Evolutionary conservation across 30 jellyfish, hydroid and myxozoan species (phyloP).

Genomic region (Pelagia noctiluca): DNA sequence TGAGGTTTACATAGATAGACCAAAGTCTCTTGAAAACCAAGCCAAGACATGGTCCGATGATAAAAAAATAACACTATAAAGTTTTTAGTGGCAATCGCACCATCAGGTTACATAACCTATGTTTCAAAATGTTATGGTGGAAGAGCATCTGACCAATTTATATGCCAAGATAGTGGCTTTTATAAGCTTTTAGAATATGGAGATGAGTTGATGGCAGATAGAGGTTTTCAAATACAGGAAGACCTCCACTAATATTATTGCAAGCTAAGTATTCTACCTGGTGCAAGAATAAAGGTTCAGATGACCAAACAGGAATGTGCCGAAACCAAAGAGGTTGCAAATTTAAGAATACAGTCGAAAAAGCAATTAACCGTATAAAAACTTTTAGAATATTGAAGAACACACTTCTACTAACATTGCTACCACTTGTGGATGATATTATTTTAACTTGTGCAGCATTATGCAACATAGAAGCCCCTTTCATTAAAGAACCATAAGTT

Average conservation of each 20-base stretch:
- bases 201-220: conserved; percentile 77
- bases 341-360: conserved; percentile 55
- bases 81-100: conserved; percentile 12
- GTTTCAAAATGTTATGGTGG: conserved; percentile 67
- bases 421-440: conserved; percentile 55
- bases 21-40: conserved; percentile 37
- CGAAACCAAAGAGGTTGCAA: conserved; percentile 57
- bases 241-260: conserved; percentile 47
- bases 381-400: conserved; percentile 51
- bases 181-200: conserved; percentile 56
- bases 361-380: conserved; percentile 72
- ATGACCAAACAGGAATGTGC: conserved; percentile 60
- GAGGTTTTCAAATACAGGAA: conserved; percentile 73
- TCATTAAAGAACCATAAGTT: conserved; percentile 18
- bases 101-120: conserved; percentile 57
- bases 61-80: conserved; percentile 71
- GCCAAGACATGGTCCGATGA: conserved; percentile 73
- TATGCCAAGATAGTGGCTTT: conserved; percentile 64
- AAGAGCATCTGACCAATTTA: conserved; percentile 57
- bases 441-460: conserved; percentile 43
- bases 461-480: conserved; percentile 36
- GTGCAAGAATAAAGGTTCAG: conserved; percentile 68
- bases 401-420: conserved; percentile 27
- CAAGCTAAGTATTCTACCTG: conserved; percentile 67
- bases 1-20: conserved; percentile 72